Evolutionary conservation across 2,113 vertebrate species (phyloP), one percentile per base, ranked within the genome.

Genomic region (Ciconia stormi): DNA sequence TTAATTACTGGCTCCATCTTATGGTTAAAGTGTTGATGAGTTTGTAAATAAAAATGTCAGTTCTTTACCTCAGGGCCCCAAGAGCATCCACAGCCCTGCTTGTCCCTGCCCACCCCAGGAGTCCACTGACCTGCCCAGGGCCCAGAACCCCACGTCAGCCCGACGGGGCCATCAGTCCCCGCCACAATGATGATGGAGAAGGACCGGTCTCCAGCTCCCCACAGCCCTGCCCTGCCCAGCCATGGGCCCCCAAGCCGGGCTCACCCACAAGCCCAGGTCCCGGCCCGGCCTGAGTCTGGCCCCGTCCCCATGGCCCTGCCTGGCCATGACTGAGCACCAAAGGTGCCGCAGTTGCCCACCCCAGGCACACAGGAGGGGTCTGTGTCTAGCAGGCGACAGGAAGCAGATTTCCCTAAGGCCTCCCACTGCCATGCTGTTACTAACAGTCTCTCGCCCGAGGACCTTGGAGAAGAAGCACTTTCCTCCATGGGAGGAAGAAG

Each of bases 1-100:
- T 78, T 79, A 96, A 87, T 90, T 93, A 76, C 70, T 63, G 58
- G 69, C 66, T 89, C 84, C 81, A 93, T 79, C 73, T 91, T 82
- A 92, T 29, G 84, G 53, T 44, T 84, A 36, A 84, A 82, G 25
- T 46, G 30, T 44, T 69, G 77, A 80, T 56, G 32, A 71, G 21
- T 69, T 79, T 76, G 56, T 50, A 59, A 81, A 58, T 4, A 19
- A 76, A 74, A 84, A 42, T 13, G 15, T 2, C 22, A 16, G 5
- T 55, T 29, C 46, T 78, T 62, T 49, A 17, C 10, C 34, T 61
- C 67, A 49, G 20, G 6, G 10, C 18, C 25, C 4, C 20, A 9
- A 72, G 29, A 55, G 10, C 46, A 61, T 10, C n/a, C n/a, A n/a
- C 19, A 72, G 27, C 4, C 16, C 32, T 71, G 10, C 23, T 29